phyloP scores from a whole-genome alignment of 2,888 invertebrate genomes.

The Itoplectis maculator region DNA sequence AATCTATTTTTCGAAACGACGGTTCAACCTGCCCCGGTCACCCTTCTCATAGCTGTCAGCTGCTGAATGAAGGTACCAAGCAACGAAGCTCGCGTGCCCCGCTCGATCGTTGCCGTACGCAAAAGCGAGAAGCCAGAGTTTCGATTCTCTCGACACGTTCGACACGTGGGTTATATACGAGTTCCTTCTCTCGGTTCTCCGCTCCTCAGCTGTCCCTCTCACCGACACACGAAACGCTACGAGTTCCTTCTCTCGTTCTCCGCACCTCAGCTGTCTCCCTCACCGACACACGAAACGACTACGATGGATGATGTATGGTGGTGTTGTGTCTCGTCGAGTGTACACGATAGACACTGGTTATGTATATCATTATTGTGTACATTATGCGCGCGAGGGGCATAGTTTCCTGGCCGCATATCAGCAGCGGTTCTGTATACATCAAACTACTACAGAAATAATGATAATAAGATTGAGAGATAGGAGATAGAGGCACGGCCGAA shows the following conservation, averaged over 20 bases:
- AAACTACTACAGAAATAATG: slow-evolving; percentile 26
- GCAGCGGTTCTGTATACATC: background rate
- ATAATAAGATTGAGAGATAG: slow-evolving; percentile 57
- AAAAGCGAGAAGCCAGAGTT: slow-evolving; percentile 43
- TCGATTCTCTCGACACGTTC: slow-evolving; percentile 24
- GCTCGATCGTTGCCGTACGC: slow-evolving; percentile 61
- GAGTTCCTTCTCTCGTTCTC: background rate
- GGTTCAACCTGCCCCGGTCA: background rate
- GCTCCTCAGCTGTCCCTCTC: background rate
- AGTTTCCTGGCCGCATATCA: slow-evolving; percentile 15
- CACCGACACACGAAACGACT: slow-evolving; percentile 51
- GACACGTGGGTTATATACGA: slow-evolving; percentile 40
- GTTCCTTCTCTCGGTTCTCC: slow-evolving; percentile 20
- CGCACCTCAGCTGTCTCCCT: slow-evolving; percentile 52
- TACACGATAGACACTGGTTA: slow-evolving; percentile 8
- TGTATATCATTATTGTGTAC: slow-evolving; percentile 39
- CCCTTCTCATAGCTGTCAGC: background rate
- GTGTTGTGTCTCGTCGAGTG: background rate
- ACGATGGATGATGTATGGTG: slow-evolving; percentile 10
- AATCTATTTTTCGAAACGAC: background rate
- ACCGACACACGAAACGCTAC: no score
- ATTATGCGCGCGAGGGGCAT: slow-evolving; percentile 30
- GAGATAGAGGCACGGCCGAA: slow-evolving; percentile 45
- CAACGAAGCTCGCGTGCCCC: slow-evolving; percentile 32
- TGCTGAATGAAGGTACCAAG: slow-evolving; percentile 20